Evolutionary conservation across 2,113 vertebrate genomes (phyloP), one percentile per base, ranked within the genome.

Genomic region (Puma concolor): DNA sequence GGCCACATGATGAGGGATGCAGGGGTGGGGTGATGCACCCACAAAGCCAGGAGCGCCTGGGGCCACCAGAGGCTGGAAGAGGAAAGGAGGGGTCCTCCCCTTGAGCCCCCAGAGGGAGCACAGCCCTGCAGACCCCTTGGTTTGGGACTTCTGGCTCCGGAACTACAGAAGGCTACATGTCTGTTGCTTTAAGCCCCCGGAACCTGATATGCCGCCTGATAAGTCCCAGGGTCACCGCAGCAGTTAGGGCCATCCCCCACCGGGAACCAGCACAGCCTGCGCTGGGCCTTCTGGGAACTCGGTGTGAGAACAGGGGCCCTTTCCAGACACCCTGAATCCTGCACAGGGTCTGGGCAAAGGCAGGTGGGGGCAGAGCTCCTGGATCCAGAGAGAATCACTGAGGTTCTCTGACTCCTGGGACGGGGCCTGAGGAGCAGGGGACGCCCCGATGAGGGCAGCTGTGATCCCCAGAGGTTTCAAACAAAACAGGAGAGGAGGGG

Each of bases 361-460:
- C 33, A 12, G 63, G 8, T 0, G 0, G 23, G 21, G 23, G 33
- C 8, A 1, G 12, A 36, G 23, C 8, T 8, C 6, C 50, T 38
- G 44, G 36, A 41, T 31, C 63, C 44, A 19, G 82, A 88, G 64
- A 31, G 15, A 38, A 27, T 48, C 4, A 0, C 21, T 4, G 4
- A 5, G 48, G 33, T 29, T 52, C 91, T 48, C 9, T 2, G 38
- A 27, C 21, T 16, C 4, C 3, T 0, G 4, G 50, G 16, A 52
- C 1, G 0, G 44, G 5, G 0, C 52, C 89, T 2, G 0, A 1
- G 0, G 19, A 16, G 4, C 31, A 4, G 14, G 14, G 21, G 48
- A 29, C 0, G 0, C 72, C n/a, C 11, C 1, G 0, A 11, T 8
- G 5, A 0, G 1, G 33, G 31, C 5, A 4, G 25, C 54, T 1